Conservation (phyloP, 2,888 invertebrate species). For the Athrips mouffetella region DNA sequence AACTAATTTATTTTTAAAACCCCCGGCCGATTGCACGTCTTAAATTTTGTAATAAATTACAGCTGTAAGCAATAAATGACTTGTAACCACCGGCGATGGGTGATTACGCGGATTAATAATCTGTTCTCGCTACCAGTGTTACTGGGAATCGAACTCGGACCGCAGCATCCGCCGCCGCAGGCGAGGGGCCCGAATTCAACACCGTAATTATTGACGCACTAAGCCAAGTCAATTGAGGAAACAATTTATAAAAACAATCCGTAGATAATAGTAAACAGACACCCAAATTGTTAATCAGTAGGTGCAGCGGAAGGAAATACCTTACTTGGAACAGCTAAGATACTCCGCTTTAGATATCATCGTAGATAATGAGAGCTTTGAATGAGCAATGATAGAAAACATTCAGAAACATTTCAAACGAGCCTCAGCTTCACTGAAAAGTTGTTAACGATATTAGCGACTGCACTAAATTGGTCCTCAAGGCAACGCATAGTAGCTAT, state of each 20-base stretch:
- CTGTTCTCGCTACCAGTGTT: constrained; percentile 69
- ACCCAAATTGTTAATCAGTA: background rate
- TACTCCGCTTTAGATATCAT: background rate
- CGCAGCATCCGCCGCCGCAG: constrained; percentile 43
- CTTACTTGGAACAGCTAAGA: background rate
- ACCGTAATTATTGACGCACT: constrained; percentile 23
- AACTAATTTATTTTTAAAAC: constrained; percentile 4
- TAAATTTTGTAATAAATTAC: constrained; percentile 25
- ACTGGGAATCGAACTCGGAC: constrained; percentile 37
- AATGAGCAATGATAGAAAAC: too few species aligned
- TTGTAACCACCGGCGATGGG: constrained; percentile 32
- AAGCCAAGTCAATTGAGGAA: constrained; percentile 15
- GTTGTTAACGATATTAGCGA: background rate
- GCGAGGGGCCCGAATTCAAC: constrained; percentile 26
- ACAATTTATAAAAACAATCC: constrained; percentile 13
- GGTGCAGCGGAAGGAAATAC: constrained; percentile 12
- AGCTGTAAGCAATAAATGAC: constrained; percentile 42
- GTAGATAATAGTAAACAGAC: constrained; percentile 9
- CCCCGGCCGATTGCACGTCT: constrained; percentile 11
- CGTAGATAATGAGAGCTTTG: background rate
- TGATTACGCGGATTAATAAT: constrained; percentile 65
- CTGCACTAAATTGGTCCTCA: constrained; percentile 5
- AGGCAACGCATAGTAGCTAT: background rate
- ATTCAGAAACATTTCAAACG: too few species aligned
- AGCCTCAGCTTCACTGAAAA: too few species aligned